Evolutionary conservation across 2,797 vertebrate species (phyloP), one percentile per base, ranked within the genome.

Genomic region (Anomalospiza imberbis): DNA sequence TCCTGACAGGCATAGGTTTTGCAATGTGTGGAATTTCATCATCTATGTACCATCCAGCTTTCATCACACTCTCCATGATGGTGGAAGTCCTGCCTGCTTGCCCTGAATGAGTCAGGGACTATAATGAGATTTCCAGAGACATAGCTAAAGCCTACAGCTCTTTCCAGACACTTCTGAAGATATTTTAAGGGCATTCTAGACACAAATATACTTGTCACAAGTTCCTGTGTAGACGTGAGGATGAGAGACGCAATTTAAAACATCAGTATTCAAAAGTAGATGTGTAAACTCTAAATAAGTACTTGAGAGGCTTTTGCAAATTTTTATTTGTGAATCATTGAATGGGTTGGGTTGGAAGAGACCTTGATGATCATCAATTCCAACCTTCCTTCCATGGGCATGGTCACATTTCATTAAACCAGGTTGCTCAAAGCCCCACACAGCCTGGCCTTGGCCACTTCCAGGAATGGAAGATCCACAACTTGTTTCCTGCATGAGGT

Each of bases 121-220:
- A 17, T 94, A 84, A 96, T 84, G 85, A 96, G 47, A 10, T 88
- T 96, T 91, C 73, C 94, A 94, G 93, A 90, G n/a, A 28, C 26
- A 51, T 2, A 13, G 20, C 47, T 84, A 76, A 88, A 91, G n/a
- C 54, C 55, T 70, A 66, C 19, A 73, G 44, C 32, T 75, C 73
- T 88, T 94, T 94, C 76, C 85, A 90, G 76, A 88, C 51, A 55
- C 36, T 84, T 84, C 22, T 29, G 47, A 70, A 88, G 62, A 76
- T 51, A 84, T 93, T 88, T 89, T 78, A 86, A 93, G 60, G 47
- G 31, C 62, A 58, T 58, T 54, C 54, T 75, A 77, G 82, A 89
- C 55, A 55, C 31, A 50, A n/a, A 61, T 31, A 57, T 6, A 58
- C 40, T 78, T 78, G 28, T 78, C n/a, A 51, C 32, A 47, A 80